phyloP scores from a whole-genome alignment of 2,797 vertebrate species.

The Pangasius djambal region DNA sequence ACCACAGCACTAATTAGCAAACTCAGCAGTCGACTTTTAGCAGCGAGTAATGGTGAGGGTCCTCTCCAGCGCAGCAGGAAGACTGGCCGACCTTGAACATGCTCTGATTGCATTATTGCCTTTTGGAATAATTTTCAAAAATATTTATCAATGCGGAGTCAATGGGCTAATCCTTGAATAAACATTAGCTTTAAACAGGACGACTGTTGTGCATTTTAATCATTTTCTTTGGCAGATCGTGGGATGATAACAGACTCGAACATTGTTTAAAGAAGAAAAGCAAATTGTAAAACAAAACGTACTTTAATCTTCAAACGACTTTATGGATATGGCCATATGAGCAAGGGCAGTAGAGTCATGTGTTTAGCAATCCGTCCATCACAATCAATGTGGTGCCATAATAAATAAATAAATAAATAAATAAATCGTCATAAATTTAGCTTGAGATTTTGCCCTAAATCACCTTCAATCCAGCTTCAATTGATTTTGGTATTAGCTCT shows the following conservation, averaged over 20 bases:
- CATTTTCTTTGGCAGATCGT: not conserved
- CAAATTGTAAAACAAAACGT: not conserved
- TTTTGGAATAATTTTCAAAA: constrained; percentile 39
- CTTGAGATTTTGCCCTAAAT: not conserved
- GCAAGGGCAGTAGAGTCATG: not conserved
- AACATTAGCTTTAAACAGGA: constrained; percentile 51
- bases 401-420: too few relatives aligned
- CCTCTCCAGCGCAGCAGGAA: constrained; percentile 25
- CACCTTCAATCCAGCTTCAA: not conserved
- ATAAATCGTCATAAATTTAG: not conserved
- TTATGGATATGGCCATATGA: not conserved
- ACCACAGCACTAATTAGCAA: constrained; percentile 51
- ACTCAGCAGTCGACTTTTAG: constrained; percentile 43
- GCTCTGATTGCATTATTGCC: constrained; percentile 46
- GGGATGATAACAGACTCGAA: not conserved
- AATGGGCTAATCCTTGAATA: constrained; percentile 40
- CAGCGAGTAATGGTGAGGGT: constrained; percentile 26
- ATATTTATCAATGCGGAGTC: constrained; percentile 33
- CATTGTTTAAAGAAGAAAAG: not conserved
- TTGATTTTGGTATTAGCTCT: not conserved
- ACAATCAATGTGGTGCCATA: not conserved
- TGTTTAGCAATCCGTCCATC: not conserved
- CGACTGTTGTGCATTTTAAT: constrained; percentile 39
- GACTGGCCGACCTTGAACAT: constrained; percentile 50
- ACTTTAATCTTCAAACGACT: not conserved